These are phyloP conservation scores for Prolemur simus DNA, from an alignment of 2,113 vertebrate genomes.

Conservation along the genomic window DNA sequence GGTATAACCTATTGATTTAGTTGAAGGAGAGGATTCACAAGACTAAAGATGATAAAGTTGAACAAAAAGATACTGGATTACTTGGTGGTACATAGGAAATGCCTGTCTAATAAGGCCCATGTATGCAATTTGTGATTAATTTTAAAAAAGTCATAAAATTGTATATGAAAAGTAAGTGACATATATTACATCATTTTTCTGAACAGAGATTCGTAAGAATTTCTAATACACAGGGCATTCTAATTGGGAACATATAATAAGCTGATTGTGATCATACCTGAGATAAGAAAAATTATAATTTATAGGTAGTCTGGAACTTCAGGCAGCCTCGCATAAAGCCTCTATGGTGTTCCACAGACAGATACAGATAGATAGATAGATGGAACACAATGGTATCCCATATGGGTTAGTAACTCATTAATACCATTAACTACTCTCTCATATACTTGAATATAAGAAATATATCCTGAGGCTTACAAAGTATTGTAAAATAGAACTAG, in stretches of 20 bases:
- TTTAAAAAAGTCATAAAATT: neutral
- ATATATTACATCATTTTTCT: neutral
- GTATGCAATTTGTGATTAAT: neutral
- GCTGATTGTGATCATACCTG: neutral
- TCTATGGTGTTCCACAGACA: neutral
- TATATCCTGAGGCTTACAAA: neutral
- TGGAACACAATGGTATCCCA: neutral
- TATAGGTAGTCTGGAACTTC: neutral
- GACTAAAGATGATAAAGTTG: neutral
- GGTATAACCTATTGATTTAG: neutral
- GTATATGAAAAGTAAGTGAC: neutral
- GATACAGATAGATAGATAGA: fast-evolving
- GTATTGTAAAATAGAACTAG: neutral
- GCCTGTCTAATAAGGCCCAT: neutral
- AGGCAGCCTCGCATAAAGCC: neutral
- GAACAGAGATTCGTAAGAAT: neutral
- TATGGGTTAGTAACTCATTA: neutral
- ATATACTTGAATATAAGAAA: neutral
- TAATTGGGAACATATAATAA: neutral
- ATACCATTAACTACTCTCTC: neutral
- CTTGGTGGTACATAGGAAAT: neutral
- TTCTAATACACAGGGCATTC: neutral
- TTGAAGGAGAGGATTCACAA: neutral
- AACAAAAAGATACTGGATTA: neutral
- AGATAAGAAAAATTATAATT: neutral